A percentile compares a stretch with the other conserved stretches of the same genome.
Evolutionary conservation across 2,113 vertebrate species (phyloP).

Genomic region (Heliornis fulica): DNA sequence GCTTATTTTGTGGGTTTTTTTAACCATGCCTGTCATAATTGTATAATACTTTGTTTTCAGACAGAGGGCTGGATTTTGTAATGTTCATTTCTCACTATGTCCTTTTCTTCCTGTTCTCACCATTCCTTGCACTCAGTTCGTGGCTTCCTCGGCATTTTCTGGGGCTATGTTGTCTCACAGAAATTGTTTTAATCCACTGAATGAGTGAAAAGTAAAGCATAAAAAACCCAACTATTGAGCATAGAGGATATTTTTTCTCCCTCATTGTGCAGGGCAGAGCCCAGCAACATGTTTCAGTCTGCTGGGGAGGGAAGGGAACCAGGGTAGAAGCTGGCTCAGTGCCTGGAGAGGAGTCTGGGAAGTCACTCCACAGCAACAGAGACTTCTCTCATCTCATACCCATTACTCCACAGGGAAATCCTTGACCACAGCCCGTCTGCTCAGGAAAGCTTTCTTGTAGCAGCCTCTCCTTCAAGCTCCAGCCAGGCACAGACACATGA

Average conservation of each 20-base stretch:
- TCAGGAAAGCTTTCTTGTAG: not conserved
- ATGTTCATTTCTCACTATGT: not conserved
- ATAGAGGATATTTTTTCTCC: not conserved
- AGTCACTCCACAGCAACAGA: not conserved
- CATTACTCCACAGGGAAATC: not conserved
- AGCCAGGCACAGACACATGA: not conserved
- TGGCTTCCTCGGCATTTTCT: not conserved
- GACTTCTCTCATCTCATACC: not conserved
- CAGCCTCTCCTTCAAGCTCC: not conserved
- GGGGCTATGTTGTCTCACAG: not conserved
- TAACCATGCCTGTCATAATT: not conserved
- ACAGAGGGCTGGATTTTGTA: not conserved
- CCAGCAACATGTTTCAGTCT: not conserved
- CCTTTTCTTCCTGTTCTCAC: not conserved
- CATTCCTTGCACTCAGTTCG: not conserved
- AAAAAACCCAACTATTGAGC: fast-evolving
- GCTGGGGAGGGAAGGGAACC: not conserved
- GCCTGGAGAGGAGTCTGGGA: not conserved
- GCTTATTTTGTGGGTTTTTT: not conserved
- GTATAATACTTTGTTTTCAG: not conserved
- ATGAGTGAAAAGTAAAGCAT: not conserved
- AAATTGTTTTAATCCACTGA: not conserved
- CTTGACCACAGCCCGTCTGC: conserved; percentile 10
- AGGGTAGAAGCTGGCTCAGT: not conserved
- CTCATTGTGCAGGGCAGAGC: not conserved